Evolutionary conservation across 1,140 invertebrate genomes (phyloP), one percentile per base, ranked within the genome.

Genomic region (Lepidostoma basale): DNA sequence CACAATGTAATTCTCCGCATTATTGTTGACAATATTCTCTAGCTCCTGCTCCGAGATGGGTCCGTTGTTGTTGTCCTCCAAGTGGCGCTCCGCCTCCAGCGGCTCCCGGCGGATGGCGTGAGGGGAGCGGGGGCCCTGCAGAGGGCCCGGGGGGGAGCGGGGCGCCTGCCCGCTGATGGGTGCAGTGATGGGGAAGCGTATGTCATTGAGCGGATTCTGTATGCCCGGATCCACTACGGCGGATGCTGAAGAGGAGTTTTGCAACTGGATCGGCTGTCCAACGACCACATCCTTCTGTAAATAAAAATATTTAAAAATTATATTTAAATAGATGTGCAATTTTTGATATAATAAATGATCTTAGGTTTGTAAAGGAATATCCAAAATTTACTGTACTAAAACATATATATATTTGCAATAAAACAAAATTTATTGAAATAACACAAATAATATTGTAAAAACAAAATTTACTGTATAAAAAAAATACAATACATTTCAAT

Each of bases 11-110:
- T 77, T 79, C 1, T 79, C 76, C 1, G 83, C 83, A 69, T 84
- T 84, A 75, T 84, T 84, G 73, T 84, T 84, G 20, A 79, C 81
- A 67, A 84, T 84, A 74, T 84, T 84, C 76, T 84, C 81, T 78
- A 84, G 80, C 72, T 84, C 83, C 9, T 81, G 78, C 14, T 80
- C 77, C 3, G 83, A 84, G 56, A 84, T 83, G 8, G 83, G 83
- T 0, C 83, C 83, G 64, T 84, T 84, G 76, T 84, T 84, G 75
- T 84, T 83, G 74, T 83, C 79, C 65, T 83, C 82, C 70, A 74
- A 77, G 69, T 77, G 79, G 74, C 81, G 80, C 77, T 81, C 81
- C 68, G 70, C 64, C 8, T 10, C 54, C 2, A 22, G 30, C 18
- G 16, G n/a, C 33, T 39, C 3, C 5, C 28, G 23, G 23, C 16